These are phyloP conservation scores for Altica lythri DNA, from an alignment of 2,888 invertebrate genomes.

Conservation along the genomic window DNA sequence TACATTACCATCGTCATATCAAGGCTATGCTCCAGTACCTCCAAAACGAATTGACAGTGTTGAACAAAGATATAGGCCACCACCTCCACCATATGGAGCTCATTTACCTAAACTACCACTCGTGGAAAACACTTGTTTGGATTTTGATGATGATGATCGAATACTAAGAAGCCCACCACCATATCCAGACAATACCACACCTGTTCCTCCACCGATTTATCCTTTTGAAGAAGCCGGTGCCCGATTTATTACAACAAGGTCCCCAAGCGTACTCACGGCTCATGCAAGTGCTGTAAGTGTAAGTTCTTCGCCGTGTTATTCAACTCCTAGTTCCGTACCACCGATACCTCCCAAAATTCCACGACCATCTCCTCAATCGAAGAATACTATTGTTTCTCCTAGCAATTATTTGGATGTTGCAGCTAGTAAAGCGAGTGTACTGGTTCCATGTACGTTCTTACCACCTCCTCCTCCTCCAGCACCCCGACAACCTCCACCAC, in stretches of 20 bases:
- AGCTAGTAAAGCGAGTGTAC: conserved; percentile 60
- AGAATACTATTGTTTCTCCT: conserved; percentile 60
- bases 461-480: conserved; percentile 73
- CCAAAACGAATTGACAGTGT: conserved; percentile 71
- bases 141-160: conserved; percentile 49
- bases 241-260: conserved; percentile 75
- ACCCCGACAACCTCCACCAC: conserved; percentile 62
- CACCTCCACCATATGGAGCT: conserved; percentile 57
- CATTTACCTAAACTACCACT: conserved; percentile 39
- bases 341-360: conserved; percentile 59
- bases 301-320: conserved; percentile 65
- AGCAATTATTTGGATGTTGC: conserved; percentile 69
- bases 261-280: conserved; percentile 77
- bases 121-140: conserved; percentile 36
- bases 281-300: conserved; percentile 72
- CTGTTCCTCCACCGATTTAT: conserved; percentile 65
- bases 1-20: conserved; percentile 65
- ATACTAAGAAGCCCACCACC: conserved; percentile 69
- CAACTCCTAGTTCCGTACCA: conserved; percentile 57
- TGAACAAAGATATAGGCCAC: conserved; percentile 57
- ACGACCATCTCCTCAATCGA: conserved; percentile 58
- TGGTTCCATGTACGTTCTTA: conserved; percentile 59
- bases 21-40: conserved; percentile 66
- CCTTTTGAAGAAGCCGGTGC: conserved; percentile 74
- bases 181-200: conserved; percentile 61